Evolutionary conservation across 37 sponge, comb jelly and placozoan species (phyloP).

Genomic region (Corticium candelabrum): DNA sequence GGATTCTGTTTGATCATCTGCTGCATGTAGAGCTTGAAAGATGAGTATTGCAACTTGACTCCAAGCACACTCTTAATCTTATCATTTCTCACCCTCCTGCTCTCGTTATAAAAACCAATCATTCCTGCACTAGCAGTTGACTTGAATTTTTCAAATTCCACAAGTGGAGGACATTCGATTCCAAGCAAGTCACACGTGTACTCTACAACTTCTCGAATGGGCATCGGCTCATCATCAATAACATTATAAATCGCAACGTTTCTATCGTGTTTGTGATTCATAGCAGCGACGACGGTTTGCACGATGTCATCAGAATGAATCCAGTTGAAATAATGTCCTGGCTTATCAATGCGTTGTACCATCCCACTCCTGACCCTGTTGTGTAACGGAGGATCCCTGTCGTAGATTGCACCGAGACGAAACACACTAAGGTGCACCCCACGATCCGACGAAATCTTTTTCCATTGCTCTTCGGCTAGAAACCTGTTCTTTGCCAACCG

Average conservation of each 20-base stretch:
- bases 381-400: neutral
- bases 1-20: too few relatives aligned
- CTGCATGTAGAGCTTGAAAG: too few relatives aligned
- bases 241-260: neutral
- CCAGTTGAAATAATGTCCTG: neutral
- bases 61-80: neutral
- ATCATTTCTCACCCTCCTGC: neutral
- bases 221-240: neutral
- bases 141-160: neutral
- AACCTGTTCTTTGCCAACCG: neutral
- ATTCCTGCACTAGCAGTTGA: neutral
- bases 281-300: neutral
- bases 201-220: neutral
- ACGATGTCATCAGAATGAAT: neutral
- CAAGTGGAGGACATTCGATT: neutral
- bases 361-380: neutral
- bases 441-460: neutral
- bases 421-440: neutral
- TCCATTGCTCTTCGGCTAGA: neutral
- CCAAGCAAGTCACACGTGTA: neutral
- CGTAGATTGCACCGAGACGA: neutral
- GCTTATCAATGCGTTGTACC: neutral
- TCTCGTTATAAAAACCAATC: neutral
- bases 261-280: neutral
- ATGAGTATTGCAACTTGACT: neutral